A percentile compares a stretch with the other conserved stretches of the same genome.
phyloP scores from a whole-genome alignment of 1,140 invertebrate genomes.

The Bursaphelenchus mucronatus region DNA sequence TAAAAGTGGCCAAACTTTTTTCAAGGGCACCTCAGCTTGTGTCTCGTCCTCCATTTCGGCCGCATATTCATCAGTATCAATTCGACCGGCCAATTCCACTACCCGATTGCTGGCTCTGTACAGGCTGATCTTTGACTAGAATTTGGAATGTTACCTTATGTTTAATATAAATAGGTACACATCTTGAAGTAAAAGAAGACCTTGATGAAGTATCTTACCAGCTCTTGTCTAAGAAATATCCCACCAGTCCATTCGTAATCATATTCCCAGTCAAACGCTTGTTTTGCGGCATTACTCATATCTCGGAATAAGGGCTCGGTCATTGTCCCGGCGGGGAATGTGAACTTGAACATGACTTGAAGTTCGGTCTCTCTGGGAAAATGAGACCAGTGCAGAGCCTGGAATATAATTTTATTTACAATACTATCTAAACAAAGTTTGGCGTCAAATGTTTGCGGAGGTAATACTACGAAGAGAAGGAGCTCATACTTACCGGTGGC shows the following conservation, averaged over 20 bases:
- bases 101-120: constrained; percentile 25
- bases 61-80: constrained; percentile 40
- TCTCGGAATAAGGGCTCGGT: constrained; percentile 37
- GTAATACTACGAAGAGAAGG: neutral
- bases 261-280: constrained; percentile 36
- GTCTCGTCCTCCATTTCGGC: constrained; percentile 39
- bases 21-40: constrained; percentile 28
- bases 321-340: constrained; percentile 37
- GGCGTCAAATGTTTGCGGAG: neutral
- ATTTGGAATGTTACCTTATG: neutral
- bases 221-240: constrained; percentile 39
- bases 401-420: constrained; percentile 1
- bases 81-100: constrained; percentile 43
- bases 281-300: constrained; percentile 24
- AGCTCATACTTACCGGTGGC: constrained; percentile 30
- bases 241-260: constrained; percentile 45
- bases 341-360: constrained; percentile 47
- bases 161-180: neutral
- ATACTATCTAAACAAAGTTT: neutral
- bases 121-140: constrained; percentile 42
- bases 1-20: constrained; percentile 42
- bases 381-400: constrained; percentile 46
- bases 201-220: constrained; percentile 20
- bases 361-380: constrained; percentile 44
- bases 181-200: constrained; percentile 10